phyloP scores from a whole-genome alignment of 1,140 invertebrate genomes.

The Drosophila nannoptera region DNA sequence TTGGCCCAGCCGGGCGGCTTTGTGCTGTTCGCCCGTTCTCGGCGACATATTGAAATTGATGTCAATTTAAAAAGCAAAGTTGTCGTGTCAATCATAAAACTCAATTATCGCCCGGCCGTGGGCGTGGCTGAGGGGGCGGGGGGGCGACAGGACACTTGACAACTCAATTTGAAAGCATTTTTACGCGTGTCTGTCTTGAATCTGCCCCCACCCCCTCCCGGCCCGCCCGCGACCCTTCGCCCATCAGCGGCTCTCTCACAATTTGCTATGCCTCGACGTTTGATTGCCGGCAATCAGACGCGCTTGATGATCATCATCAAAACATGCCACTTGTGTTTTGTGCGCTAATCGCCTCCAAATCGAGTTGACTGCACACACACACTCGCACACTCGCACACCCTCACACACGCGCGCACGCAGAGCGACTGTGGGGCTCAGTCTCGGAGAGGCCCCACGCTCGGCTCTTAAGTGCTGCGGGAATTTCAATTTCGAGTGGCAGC shows the following conservation, averaged over 20 bases:
- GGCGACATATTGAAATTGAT: conserved; percentile 75
- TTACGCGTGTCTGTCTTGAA: conserved; percentile 64
- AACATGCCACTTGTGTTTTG: conserved; percentile 76
- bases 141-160: conserved; percentile 45
- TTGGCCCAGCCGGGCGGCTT: too few relatives aligned
- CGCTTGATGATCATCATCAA: conserved; percentile 71
- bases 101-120: conserved; percentile 64
- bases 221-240: conserved; percentile 5
- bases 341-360: conserved; percentile 72
- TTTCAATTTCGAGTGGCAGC: conserved; percentile 69
- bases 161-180: conserved; percentile 75
- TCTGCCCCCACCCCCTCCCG: not conserved
- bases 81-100: conserved; percentile 77
- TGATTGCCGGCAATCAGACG: conserved; percentile 75
- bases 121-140: not conserved
- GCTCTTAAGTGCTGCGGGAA: conserved; percentile 69
- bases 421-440: not conserved
- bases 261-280: conserved; percentile 47
- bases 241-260: conserved; percentile 8
- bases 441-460: conserved; percentile 27
- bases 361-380: conserved; percentile 57
- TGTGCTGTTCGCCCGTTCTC: conserved; percentile 32
- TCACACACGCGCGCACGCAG: too few relatives aligned
- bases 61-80: conserved; percentile 78
- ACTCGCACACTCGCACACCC: too few relatives aligned